phyloP scores from a whole-genome alignment of 1,140 invertebrate genomes.

The Papilio machaon region DNA sequence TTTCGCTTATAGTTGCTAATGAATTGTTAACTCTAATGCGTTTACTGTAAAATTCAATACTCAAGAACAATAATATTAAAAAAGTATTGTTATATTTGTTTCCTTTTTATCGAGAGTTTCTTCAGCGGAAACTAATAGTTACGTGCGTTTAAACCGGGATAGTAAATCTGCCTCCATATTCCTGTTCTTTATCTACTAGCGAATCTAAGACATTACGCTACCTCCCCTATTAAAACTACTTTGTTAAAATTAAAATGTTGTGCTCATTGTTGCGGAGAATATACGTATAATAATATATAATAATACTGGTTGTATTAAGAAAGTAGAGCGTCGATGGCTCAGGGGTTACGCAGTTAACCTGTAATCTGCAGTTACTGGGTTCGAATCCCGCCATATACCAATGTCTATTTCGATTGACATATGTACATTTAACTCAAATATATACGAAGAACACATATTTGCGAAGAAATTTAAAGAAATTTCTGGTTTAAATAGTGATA shows the following conservation, averaged over 20 bases:
- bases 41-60: neutral
- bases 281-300: neutral
- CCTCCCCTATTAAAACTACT: neutral
- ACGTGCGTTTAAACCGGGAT: neutral
- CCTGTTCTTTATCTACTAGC: neutral
- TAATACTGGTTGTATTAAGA: neutral
- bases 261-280: neutral
- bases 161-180: neutral
- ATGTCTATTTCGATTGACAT: no score
- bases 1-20: neutral
- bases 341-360: no score
- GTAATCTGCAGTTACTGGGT: no score
- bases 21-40: neutral
- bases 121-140: no score
- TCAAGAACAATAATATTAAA: no score
- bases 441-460: no score
- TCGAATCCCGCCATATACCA: no score
- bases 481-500: no score
- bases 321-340: neutral
- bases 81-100: no score
- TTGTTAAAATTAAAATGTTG: slow-evolving; percentile 2
- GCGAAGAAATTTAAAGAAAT: neutral
- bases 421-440: no score
- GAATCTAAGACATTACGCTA: neutral
- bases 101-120: no score